phyloP scores from a whole-genome alignment of 2,888 invertebrate species.

The Stenichneumon culpator region DNA sequence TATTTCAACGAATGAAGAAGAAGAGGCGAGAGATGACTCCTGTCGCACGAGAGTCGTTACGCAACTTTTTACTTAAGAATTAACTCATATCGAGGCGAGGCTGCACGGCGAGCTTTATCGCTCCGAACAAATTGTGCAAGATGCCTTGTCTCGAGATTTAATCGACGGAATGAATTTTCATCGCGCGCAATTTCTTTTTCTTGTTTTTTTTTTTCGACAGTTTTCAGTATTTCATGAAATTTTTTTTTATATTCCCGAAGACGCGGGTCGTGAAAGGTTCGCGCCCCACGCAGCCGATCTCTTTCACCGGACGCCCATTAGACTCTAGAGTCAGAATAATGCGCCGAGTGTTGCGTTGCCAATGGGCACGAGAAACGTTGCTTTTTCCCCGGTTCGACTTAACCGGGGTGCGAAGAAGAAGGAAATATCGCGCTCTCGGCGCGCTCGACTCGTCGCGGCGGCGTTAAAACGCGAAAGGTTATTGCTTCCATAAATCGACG shows the following conservation, averaged over 20 bases:
- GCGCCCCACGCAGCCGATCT: neutral
- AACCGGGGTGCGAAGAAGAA: slow-evolving; percentile 41
- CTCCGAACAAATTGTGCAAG: slow-evolving; percentile 18
- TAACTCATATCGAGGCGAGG: slow-evolving; percentile 17
- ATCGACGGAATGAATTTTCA: neutral
- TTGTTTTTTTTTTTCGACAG: neutral
- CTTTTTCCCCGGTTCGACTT: slow-evolving; percentile 34
- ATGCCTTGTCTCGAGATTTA: neutral
- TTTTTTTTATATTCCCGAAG: neutral
- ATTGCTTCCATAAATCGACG: slow-evolving; percentile 76
- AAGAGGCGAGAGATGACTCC: neutral
- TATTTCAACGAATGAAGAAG: slow-evolving; percentile 5
- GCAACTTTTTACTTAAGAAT: slow-evolving; percentile 8
- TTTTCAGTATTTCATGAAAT: neutral
- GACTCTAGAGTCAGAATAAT: slow-evolving; percentile 15
- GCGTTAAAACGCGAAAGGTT: slow-evolving; percentile 76
- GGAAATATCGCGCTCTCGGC: slow-evolving; percentile 55
- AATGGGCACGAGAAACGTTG: slow-evolving; percentile 35
- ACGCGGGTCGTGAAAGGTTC: neutral
- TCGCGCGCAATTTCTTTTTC: neutral
- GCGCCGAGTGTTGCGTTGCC: neutral
- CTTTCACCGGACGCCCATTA: slow-evolving; percentile 17
- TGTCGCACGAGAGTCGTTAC: neutral
- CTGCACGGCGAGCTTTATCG: neutral
- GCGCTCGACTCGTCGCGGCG: slow-evolving; percentile 29